Conservation (phyloP, 2,888 invertebrate genomes). For the Amiota mariae region DNA sequence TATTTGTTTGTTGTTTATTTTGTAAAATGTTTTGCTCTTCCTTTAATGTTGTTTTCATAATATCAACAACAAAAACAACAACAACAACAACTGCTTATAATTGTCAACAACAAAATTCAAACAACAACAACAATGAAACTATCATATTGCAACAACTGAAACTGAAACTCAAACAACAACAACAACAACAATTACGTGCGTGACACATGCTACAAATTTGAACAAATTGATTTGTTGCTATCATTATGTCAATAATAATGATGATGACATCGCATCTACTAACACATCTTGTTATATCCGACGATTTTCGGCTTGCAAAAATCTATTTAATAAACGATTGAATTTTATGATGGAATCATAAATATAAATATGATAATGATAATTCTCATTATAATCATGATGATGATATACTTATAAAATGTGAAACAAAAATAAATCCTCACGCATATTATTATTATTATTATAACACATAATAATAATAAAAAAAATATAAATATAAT, state of each 20-base stretch:
- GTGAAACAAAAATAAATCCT: slow-evolving; percentile 21
- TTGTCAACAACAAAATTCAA: slow-evolving; percentile 16
- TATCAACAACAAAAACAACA: slow-evolving; percentile 33
- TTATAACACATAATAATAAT: neutral
- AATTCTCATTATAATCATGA: slow-evolving; percentile 28
- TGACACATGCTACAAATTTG: slow-evolving; percentile 50
- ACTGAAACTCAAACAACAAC: slow-evolving; percentile 38
- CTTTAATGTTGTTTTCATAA: slow-evolving; percentile 23
- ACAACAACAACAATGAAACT: slow-evolving; percentile 35
- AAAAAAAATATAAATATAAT: no score
- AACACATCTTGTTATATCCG: slow-evolving; percentile 73
- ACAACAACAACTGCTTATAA: slow-evolving; percentile 33
- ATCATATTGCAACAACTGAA: slow-evolving; percentile 23
- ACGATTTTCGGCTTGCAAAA: slow-evolving; percentile 72
- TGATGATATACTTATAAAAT: slow-evolving; percentile 27
- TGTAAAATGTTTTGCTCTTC: neutral
- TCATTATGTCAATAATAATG: slow-evolving; percentile 53
- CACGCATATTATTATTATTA: slow-evolving; percentile 4
- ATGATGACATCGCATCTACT: slow-evolving; percentile 73
- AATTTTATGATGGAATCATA: slow-evolving; percentile 45
- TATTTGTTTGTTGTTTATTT: slow-evolving; percentile 4
- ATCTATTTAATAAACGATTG: slow-evolving; percentile 69
- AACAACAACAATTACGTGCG: slow-evolving; percentile 37
- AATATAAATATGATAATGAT: neutral
- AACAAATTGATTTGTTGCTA: slow-evolving; percentile 55